These are phyloP conservation scores for Lepidocyrtinus sp. DNA, from an alignment of 2,888 invertebrate species.

Conservation along the genomic window DNA sequence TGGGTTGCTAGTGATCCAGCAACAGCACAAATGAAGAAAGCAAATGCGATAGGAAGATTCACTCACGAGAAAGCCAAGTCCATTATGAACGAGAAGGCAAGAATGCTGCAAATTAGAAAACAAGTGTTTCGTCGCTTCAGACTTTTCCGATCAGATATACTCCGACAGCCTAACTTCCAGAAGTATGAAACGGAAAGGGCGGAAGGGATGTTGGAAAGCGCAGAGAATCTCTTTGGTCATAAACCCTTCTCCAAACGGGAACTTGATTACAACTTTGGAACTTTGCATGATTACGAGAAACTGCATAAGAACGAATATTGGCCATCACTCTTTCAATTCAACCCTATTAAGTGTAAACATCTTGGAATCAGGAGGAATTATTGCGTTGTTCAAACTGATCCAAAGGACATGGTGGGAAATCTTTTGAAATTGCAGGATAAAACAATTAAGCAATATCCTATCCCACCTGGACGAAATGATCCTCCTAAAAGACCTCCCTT, in stretches of 20 bases:
- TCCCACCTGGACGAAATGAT: conserved; percentile 26
- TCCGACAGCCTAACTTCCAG: conserved; percentile 47
- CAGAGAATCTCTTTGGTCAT: conserved; percentile 35
- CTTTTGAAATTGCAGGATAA: conserved; percentile 40
- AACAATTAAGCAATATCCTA: conserved; percentile 19
- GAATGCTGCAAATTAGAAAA: conserved; percentile 38
- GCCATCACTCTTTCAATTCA: conserved; percentile 49
- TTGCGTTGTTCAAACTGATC: conserved; percentile 32
- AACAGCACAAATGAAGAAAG: conserved; percentile 31
- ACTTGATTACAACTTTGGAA: conserved; percentile 34
- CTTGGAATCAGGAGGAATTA: conserved; percentile 51
- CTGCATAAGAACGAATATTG: conserved; percentile 59
- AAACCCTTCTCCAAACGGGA: conserved; percentile 39
- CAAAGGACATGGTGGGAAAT: conserved; percentile 42
- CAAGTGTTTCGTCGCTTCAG: conserved; percentile 43
- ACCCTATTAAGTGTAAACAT: conserved; percentile 52
- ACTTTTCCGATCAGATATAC: conserved; percentile 46
- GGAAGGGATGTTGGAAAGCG: conserved; percentile 30
- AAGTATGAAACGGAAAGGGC: conserved; percentile 18
- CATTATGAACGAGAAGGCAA: conserved; percentile 30
- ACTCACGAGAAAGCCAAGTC: conserved; percentile 49
- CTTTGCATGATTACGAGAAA: conserved; percentile 37
- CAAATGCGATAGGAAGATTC: conserved; percentile 44
- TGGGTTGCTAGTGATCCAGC: conserved; percentile 18
- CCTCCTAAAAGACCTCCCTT: conserved; percentile 38